phyloP scores from a whole-genome alignment of 2,113 vertebrate species.

The Rhinoptilus africanus region DNA sequence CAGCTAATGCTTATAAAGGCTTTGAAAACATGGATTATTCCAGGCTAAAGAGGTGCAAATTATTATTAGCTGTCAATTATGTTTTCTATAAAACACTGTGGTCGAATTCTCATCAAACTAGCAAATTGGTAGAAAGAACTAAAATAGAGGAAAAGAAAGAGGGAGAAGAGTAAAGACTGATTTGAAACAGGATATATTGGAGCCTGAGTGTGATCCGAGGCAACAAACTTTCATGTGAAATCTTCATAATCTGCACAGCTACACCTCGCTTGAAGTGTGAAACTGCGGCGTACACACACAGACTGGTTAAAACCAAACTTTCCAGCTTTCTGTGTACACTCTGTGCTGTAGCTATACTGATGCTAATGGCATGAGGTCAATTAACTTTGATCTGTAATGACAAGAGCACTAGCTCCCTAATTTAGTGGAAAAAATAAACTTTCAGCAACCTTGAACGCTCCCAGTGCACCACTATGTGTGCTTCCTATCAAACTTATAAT shows the following conservation, averaged over 20 bases:
- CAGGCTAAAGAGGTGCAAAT: background rate
- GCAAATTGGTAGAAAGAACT: background rate
- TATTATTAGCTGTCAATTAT: background rate
- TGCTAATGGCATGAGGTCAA: background rate
- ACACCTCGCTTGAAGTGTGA: background rate
- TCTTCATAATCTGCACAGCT: background rate
- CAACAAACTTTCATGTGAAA: background rate
- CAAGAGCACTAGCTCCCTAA: constrained; percentile 5
- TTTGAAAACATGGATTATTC: background rate
- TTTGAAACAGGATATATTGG: background rate
- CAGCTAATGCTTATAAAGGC: background rate
- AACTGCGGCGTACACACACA: background rate
- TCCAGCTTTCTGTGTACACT: background rate
- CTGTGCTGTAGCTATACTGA: background rate
- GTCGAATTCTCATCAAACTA: background rate
- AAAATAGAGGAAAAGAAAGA: background rate
- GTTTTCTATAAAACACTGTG: background rate
- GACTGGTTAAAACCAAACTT: background rate
- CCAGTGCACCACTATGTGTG: fast-evolving
- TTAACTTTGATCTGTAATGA: background rate
- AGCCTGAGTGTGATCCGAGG: fast-evolving
- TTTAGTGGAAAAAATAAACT: constrained; percentile 34
- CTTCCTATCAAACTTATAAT: background rate
- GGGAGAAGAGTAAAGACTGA: background rate
- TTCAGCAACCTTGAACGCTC: background rate